Conservation (phyloP, 2,888 invertebrate species). For the Drosophila prostipennis region DNA sequence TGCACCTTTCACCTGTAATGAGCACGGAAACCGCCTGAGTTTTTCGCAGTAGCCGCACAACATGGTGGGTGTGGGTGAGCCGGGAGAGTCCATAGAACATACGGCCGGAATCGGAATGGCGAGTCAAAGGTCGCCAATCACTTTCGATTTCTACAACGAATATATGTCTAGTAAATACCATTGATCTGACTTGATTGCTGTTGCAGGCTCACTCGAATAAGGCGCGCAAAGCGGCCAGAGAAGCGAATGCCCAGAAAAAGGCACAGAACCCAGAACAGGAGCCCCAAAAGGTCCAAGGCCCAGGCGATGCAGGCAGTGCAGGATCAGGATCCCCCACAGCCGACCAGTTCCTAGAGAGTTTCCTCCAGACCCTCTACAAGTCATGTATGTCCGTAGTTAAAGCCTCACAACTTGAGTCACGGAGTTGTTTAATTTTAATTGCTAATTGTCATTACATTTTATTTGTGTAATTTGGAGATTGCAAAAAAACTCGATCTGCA, state of each 20-base stretch:
- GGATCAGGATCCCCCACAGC: not conserved
- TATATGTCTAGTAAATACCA: too few species aligned
- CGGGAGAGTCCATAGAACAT: not conserved
- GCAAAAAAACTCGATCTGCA: not conserved
- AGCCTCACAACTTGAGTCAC: not conserved
- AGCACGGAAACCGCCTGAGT: not conserved
- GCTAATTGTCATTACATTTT: not conserved
- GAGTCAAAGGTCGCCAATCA: conserved; percentile 46
- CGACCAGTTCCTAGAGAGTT: conserved; percentile 43
- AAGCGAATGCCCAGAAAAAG: conserved; percentile 7
- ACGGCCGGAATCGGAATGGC: not conserved
- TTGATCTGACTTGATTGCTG: not conserved
- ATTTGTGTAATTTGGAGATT: not conserved
- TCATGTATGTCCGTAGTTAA: conserved; percentile 36
- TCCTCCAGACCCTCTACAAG: conserved; percentile 39
- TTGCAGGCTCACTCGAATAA: conserved; percentile 35
- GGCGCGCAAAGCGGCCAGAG: conserved; percentile 17
- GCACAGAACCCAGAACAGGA: not conserved
- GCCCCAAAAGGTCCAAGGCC: not conserved
- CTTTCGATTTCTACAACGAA: not conserved
- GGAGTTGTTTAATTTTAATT: not conserved
- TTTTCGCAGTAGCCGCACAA: conserved; percentile 15
- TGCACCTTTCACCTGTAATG: conserved; percentile 1
- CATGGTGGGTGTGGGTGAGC: conserved; percentile 42
- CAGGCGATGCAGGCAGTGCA: conserved; percentile 4